Evolutionary conservation across 1,140 invertebrate species (phyloP).

Genomic region (Drosophila lini): DNA sequence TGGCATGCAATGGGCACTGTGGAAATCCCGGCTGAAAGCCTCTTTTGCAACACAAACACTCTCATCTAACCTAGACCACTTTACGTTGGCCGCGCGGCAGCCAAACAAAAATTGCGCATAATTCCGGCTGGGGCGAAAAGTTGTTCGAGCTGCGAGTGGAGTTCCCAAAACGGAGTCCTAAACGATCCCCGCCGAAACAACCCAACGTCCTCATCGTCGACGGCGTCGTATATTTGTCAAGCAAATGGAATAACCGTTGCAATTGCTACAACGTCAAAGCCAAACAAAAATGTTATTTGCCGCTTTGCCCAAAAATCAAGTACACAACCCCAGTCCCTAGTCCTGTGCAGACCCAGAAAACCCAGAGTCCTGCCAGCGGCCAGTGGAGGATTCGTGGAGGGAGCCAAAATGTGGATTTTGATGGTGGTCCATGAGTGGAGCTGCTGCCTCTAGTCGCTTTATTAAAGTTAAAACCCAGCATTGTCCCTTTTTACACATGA

Average conservation of each 20-base stretch:
- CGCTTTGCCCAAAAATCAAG: constrained; percentile 82
- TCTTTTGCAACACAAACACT: constrained; percentile 50
- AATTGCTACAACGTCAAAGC: constrained; percentile 82
- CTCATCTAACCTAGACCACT: constrained; percentile 60
- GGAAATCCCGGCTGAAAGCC: constrained; percentile 55
- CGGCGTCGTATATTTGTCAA: constrained; percentile 75
- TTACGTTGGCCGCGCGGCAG: constrained; percentile 47
- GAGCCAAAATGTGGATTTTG: constrained; percentile 41
- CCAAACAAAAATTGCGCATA: constrained; percentile 79
- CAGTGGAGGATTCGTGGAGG: background rate
- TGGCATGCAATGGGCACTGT: constrained; percentile 41
- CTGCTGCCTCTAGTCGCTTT: constrained; percentile 68
- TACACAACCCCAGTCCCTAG: constrained; percentile 63
- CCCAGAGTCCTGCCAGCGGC: constrained; percentile 7
- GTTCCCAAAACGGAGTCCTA: constrained; percentile 33
- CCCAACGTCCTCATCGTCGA: constrained; percentile 2
- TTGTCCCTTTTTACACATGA: constrained; percentile 79
- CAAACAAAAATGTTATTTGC: constrained; percentile 83
- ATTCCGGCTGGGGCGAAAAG: constrained; percentile 69
- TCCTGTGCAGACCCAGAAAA: background rate
- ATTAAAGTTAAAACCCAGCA: constrained; percentile 78
- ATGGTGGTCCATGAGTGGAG: constrained; percentile 23
- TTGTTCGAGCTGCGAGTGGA: constrained; percentile 45
- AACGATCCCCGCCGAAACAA: constrained; percentile 41
- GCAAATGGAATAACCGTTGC: constrained; percentile 81